Conservation (phyloP, 2,797 vertebrate species). For the Tiaroga cobitis region DNA sequence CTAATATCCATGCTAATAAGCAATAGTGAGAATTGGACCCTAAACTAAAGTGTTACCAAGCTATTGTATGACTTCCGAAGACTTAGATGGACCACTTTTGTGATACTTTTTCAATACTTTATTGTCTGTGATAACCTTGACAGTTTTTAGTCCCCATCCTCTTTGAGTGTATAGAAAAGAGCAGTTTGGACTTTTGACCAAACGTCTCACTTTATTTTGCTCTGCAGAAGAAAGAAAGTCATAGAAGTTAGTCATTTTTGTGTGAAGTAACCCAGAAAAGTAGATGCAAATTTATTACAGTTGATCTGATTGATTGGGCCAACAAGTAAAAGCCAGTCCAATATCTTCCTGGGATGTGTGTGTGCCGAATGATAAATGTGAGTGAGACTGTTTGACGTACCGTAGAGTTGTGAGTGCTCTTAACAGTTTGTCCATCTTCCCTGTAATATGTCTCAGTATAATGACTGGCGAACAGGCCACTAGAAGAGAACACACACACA, state of each 20-base stretch:
- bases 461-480: conserved; percentile 87
- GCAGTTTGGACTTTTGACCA: background rate
- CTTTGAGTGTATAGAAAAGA: background rate
- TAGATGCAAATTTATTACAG: background rate
- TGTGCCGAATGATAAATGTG: background rate
- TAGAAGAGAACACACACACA: conserved; percentile 64
- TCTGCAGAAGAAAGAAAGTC: background rate
- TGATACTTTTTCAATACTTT: background rate
- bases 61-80: background rate
- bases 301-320: background rate
- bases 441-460: conserved; percentile 93
- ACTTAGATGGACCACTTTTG: background rate
- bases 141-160: background rate
- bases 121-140: background rate
- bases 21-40: too few relatives aligned
- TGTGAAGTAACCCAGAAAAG: background rate
- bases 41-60: background rate
- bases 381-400: conserved; percentile 70
- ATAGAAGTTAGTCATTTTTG: background rate
- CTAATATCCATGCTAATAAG: too few relatives aligned
- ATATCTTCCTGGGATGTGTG: background rate
- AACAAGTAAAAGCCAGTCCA: conserved; percentile 3
- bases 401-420: conserved; percentile 79
- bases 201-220: background rate
- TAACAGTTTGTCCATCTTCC: conserved; percentile 85